Evolutionary conservation across 1,140 invertebrate species (phyloP), one percentile per base, ranked within the genome.

Genomic region (Asbolus verrucosus): DNA sequence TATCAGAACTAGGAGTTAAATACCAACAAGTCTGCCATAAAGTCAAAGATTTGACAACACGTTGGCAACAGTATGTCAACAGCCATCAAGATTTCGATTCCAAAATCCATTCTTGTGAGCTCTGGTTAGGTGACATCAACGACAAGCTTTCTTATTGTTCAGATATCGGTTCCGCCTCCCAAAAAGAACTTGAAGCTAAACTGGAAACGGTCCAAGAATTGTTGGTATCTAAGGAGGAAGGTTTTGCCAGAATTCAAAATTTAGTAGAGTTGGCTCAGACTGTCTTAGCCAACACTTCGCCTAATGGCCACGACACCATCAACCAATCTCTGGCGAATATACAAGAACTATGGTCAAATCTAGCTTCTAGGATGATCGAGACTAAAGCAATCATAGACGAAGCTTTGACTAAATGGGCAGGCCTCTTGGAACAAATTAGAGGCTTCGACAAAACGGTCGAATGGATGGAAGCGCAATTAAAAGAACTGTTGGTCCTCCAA

Each of bases 211-310:
- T 96, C 65, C 89, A 96, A 83, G 94, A 96, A 80, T 83, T 98
- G 24, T 82, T 97, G 13, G 79, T 95, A 6, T 90, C 90, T 27
- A 95, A 97, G 82, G 96, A 98, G 76, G 94, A 96, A 83, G 95
- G 95, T 2, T 94, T 94, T 76, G 88, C 88, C 0, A 95, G 93
- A 82, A 90, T 92, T 9, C 94, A 98, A 78, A 88, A 88, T 62
- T 87, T 95, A 18, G 89, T 97, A 13, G 96, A 98, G 80, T 82
- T 94, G 73, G 93, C 94, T 0, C 95, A 98, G 82, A 90, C 89
- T 74, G 94, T 98, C n/a, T 81, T 98, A 67, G 94, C 94, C 0
- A 97, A 97, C 76, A 98, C 96, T 0, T 92, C 95, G 1, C 91
- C 95, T 0, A 79, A 87, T 39, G 96, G 96, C 0, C 94, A 98